phyloP scores from a whole-genome alignment of 2,113 vertebrate genomes.

The Rhea americana region DNA sequence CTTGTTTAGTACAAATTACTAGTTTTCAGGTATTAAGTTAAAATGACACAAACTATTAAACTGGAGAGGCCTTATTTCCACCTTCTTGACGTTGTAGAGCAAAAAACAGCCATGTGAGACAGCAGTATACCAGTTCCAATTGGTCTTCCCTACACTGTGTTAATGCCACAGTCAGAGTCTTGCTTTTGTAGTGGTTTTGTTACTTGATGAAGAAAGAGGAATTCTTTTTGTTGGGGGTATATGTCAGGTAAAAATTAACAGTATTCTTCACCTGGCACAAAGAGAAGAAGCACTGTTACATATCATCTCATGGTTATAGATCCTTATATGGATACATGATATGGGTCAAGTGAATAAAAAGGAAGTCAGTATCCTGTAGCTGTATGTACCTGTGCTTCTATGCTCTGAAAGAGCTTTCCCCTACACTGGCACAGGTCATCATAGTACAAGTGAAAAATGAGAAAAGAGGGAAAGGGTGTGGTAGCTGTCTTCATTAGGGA shows the following conservation, averaged over 20 bases:
- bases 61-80: neutral
- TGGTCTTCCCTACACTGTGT: neutral
- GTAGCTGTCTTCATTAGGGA: neutral
- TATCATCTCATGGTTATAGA: neutral
- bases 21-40: neutral
- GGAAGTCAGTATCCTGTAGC: neutral
- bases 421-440: neutral
- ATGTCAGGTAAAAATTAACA: neutral
- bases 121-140: neutral
- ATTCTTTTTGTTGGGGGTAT: neutral
- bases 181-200: neutral
- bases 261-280: constrained; percentile 42
- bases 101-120: neutral
- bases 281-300: constrained; percentile 8
- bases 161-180: neutral
- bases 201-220: neutral
- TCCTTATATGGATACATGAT: neutral
- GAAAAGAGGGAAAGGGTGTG: neutral
- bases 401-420: neutral
- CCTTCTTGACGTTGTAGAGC: neutral
- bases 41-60: neutral
- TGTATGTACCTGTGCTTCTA: neutral
- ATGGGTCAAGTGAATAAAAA: neutral
- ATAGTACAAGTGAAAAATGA: neutral
- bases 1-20: neutral